A percentile compares a stretch with the other conserved stretches of the same genome.
Evolutionary conservation across 1,140 invertebrate genomes (phyloP).

Genomic region (Cheumatopsyche charites): DNA sequence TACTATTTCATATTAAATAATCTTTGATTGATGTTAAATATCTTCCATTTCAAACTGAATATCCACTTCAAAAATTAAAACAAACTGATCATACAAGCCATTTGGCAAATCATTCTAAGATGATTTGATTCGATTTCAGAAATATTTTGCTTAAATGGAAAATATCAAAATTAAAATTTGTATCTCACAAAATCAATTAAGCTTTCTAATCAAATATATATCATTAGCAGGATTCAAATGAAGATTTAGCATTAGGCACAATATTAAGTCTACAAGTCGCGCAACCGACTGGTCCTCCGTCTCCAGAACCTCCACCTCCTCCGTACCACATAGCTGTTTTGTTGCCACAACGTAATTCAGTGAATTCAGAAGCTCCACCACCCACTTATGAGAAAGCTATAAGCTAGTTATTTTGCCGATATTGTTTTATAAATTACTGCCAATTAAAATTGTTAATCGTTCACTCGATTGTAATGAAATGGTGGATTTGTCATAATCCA

Average conservation of each 20-base stretch:
- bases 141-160: too few relatives aligned
- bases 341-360: slow-evolving; percentile 60
- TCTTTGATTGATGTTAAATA: too few relatives aligned
- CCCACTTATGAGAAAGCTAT: slow-evolving; percentile 70
- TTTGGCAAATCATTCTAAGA: too few relatives aligned
- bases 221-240: slow-evolving; percentile 42
- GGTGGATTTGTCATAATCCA: background rate
- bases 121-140: too few relatives aligned
- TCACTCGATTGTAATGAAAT: background rate
- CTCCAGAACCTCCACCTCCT: slow-evolving; percentile 52
- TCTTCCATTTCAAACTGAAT: too few relatives aligned
- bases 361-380: slow-evolving; percentile 64
- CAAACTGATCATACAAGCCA: too few relatives aligned
- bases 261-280: slow-evolving; percentile 42
- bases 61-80: too few relatives aligned
- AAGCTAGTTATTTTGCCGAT: slow-evolving; percentile 58
- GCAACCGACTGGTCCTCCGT: slow-evolving; percentile 31
- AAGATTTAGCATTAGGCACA: slow-evolving; percentile 45
- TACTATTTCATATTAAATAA: too few relatives aligned
- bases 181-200: background rate
- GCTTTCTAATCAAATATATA: too few relatives aligned
- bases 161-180: too few relatives aligned
- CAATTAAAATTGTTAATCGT: background rate
- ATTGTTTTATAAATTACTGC: slow-evolving; percentile 28
- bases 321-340: slow-evolving; percentile 73